Evolutionary conservation across 2,797 vertebrate species (phyloP).

Genomic region (Rhinatrema bivittatum): DNA sequence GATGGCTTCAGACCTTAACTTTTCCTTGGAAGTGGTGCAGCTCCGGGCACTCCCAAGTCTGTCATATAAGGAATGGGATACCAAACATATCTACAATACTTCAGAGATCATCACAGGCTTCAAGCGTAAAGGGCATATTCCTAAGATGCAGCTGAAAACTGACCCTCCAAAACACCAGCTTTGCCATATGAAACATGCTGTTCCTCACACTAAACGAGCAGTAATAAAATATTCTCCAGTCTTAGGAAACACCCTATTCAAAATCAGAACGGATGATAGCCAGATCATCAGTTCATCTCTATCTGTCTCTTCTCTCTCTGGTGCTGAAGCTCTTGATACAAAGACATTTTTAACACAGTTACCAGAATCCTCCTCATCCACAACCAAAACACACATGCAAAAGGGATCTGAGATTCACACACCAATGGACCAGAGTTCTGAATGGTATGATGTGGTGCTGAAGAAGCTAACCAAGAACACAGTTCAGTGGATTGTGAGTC

Average conservation of each 20-base stretch:
- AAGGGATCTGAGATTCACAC: not conserved
- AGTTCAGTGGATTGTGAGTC: constrained; percentile 42
- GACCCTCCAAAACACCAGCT: not conserved
- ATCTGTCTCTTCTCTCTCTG: too few relatives aligned
- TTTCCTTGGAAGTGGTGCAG: constrained; percentile 52
- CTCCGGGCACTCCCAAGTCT: constrained; percentile 37
- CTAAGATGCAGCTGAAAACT: not conserved
- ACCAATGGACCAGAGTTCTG: not conserved
- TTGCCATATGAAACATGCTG: not conserved
- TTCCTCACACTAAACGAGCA: not conserved
- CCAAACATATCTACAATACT: constrained; percentile 38
- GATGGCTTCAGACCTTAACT: constrained; percentile 37
- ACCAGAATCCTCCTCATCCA: not conserved
- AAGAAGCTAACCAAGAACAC: constrained; percentile 43
- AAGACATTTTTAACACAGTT: constrained; percentile 2
- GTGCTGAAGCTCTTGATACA: not conserved
- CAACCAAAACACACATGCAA: constrained; percentile 1
- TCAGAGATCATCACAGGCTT: constrained; percentile 14
- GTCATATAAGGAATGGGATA: constrained; percentile 37
- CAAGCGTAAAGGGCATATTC: not conserved
- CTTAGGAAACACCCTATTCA: constrained; percentile 2
- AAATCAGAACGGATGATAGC: not conserved
- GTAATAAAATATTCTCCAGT: not conserved
- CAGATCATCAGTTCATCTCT: too few relatives aligned
- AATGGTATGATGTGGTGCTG: constrained; percentile 34